Percentiles rank a stretch among this genome's conserved stretches.
These are phyloP conservation scores for Vulpes lagopus DNA, from an alignment of 2,113 vertebrate species.

Conservation along the genomic window DNA sequence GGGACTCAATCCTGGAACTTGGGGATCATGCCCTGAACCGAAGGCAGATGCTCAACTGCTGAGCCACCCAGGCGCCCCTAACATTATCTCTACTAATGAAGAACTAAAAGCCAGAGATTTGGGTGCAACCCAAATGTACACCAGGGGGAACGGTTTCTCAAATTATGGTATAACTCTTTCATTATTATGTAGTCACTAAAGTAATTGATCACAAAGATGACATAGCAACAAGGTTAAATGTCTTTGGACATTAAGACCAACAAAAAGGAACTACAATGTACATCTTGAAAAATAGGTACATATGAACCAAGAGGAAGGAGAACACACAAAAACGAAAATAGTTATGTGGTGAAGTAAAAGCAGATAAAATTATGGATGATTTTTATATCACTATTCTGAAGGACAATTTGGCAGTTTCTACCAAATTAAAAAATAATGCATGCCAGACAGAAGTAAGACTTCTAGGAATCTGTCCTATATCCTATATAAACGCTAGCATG, in stretches of 20 bases:
- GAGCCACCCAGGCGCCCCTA: too few species aligned
- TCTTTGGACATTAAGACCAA: not conserved
- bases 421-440: not conserved
- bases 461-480: not conserved
- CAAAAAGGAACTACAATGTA: not conserved
- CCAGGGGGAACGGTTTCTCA: not conserved
- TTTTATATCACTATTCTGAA: not conserved
- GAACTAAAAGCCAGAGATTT: not conserved
- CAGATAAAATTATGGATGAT: not conserved
- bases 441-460: not conserved
- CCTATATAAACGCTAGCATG: not conserved
- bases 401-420: not conserved
- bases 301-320: not conserved
- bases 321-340: constrained; percentile 35
- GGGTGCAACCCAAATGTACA: not conserved
- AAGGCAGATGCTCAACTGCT: too few species aligned
- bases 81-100: not conserved
- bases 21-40: too few species aligned
- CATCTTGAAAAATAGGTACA: not conserved
- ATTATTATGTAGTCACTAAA: constrained; percentile 9
- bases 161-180: not conserved
- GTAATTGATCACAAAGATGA: not conserved
- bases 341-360: not conserved
- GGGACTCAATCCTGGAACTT: too few species aligned
- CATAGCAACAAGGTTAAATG: not conserved